These are phyloP conservation scores for Himalopsyche phryganea DNA, from an alignment of 1,140 invertebrate genomes.

Conservation along the genomic window DNA sequence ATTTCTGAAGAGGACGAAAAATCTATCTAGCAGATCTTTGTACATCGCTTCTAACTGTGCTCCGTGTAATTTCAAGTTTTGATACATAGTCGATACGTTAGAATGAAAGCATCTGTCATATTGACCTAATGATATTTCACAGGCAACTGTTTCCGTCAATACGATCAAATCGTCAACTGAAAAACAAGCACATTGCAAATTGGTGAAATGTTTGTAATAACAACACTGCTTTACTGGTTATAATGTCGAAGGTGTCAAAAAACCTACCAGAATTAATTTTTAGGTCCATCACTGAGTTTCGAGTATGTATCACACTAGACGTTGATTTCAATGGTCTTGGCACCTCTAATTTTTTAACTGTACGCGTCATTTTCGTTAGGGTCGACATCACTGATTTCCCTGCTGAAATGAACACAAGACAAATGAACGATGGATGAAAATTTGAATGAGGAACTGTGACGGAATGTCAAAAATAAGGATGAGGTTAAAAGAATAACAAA, in stretches of 20 bases:
- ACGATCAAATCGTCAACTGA: slow-evolving; percentile 67
- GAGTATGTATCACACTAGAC: slow-evolving; percentile 49
- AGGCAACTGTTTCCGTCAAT: slow-evolving; percentile 66
- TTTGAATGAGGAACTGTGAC: slow-evolving; percentile 9
- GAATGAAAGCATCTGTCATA: slow-evolving; percentile 59
- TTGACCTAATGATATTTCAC: slow-evolving; percentile 61
- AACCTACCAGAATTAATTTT: slow-evolving; percentile 51
- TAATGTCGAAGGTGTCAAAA: background rate
- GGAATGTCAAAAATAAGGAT: too few species aligned
- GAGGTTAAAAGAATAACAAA: too few species aligned
- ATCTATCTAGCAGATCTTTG: slow-evolving; percentile 66
- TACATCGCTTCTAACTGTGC: slow-evolving; percentile 70
- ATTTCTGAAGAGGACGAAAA: slow-evolving; percentile 80
- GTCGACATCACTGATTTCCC: slow-evolving; percentile 28
- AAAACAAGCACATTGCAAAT: slow-evolving; percentile 33
- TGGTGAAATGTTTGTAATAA: background rate
- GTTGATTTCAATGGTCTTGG: slow-evolving; percentile 67
- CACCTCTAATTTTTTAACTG: slow-evolving; percentile 68
- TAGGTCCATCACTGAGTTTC: slow-evolving; percentile 48
- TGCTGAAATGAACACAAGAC: slow-evolving; percentile 21
- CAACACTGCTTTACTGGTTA: background rate
- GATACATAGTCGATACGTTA: slow-evolving; percentile 63
- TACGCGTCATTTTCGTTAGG: slow-evolving; percentile 50
- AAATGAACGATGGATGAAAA: slow-evolving; percentile 13
- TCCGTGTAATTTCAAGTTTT: slow-evolving; percentile 69